Evolutionary conservation across 2,113 vertebrate genomes (phyloP).

Genomic region (Perca fluviatilis): DNA sequence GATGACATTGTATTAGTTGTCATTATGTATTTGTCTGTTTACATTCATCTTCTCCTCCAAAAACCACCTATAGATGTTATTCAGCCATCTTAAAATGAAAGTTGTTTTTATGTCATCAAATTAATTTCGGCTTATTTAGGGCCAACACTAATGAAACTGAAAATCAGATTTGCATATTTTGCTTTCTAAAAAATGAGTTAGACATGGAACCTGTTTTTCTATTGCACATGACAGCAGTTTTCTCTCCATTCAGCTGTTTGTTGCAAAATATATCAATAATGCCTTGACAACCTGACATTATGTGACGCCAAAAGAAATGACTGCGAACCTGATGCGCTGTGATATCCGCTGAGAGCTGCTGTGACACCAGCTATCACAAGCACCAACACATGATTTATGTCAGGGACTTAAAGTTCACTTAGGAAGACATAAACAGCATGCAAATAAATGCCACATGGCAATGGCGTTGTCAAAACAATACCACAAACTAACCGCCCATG

Average conservation of each 20-base stretch:
- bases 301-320: slow-evolving; percentile 56
- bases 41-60: neutral
- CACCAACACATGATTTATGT: slow-evolving; percentile 61
- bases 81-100: neutral
- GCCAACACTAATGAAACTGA: neutral
- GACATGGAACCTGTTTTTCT: slow-evolving; percentile 9
- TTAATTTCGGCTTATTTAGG: neutral
- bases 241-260: slow-evolving; percentile 18
- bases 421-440: slow-evolving; percentile 51
- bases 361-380: slow-evolving; percentile 54
- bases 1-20: no score
- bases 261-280: slow-evolving; percentile 45
- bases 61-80: neutral
- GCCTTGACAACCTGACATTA: slow-evolving; percentile 51
- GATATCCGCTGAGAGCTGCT: slow-evolving; percentile 43
- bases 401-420: slow-evolving; percentile 63
- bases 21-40: neutral
- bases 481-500: slow-evolving; percentile 34
- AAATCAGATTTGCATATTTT: neutral
- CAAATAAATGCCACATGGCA: slow-evolving; percentile 65
- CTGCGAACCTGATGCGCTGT: slow-evolving; percentile 38
- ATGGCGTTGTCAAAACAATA: slow-evolving; percentile 52
- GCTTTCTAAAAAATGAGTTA: slow-evolving; percentile 14
- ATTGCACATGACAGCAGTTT: slow-evolving; percentile 16
- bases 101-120: neutral